phyloP scores from a whole-genome alignment of 2,888 invertebrate species.

The Petrolisthes manimaculis region DNA sequence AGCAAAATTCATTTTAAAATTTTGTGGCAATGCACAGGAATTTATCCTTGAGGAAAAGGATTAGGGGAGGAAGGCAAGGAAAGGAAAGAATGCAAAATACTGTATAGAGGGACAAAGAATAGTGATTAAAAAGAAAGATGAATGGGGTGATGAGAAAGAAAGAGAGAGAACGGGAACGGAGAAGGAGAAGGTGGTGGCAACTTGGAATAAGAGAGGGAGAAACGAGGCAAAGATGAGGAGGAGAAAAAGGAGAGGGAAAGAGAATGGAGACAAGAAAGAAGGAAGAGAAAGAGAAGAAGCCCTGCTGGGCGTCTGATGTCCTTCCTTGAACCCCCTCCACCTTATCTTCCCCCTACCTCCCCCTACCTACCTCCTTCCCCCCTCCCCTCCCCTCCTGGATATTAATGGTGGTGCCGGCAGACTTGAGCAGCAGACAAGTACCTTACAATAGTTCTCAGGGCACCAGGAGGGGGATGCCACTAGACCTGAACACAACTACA shows the following conservation, averaged over 20 bases:
- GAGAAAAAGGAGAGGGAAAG: neutral
- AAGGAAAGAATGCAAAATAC: neutral
- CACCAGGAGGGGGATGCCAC: neutral
- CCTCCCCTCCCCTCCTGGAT: neutral
- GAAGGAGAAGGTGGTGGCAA: neutral
- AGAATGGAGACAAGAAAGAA: neutral
- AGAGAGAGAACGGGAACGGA: neutral
- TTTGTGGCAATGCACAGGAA: no score
- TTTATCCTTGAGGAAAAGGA: neutral
- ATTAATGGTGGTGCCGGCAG: constrained; percentile 13
- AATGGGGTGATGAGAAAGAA: neutral
- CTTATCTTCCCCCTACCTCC: neutral
- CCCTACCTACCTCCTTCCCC: neutral
- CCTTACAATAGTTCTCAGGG: constrained; percentile 12
- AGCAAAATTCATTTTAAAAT: no score
- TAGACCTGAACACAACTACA: neutral
- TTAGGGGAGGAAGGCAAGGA: neutral
- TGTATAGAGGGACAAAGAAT: neutral
- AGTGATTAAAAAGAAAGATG: neutral
- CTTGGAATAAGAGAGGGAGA: neutral
- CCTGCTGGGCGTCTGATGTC: constrained; percentile 39
- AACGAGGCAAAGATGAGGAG: neutral
- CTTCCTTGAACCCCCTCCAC: constrained; percentile 10
- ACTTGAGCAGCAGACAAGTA: neutral
- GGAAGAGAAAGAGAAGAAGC: neutral